phyloP scores from a whole-genome alignment of 2,113 vertebrate genomes.

The Notothenia rossii region DNA sequence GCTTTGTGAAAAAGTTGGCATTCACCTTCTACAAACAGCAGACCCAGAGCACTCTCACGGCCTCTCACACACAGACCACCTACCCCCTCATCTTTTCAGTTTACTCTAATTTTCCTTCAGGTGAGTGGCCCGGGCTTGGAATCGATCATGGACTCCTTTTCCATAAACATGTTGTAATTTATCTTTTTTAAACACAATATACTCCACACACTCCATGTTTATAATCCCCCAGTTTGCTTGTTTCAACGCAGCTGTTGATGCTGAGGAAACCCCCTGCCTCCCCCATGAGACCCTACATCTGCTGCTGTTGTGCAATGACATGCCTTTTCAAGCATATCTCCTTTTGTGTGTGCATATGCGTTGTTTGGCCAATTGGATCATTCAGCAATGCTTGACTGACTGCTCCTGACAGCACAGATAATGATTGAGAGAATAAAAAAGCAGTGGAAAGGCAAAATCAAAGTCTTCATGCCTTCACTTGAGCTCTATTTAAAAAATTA shows the following conservation, averaged over 20 bases:
- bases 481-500: background rate
- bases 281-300: conserved; percentile 8
- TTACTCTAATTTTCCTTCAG: no score
- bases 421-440: background rate
- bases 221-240: background rate
- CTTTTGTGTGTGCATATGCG: conserved; percentile 3
- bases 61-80: no score
- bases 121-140: no score
- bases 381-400: background rate
- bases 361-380: conserved; percentile 4
- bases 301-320: background rate
- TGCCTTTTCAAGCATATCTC: background rate
- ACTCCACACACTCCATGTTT: no score
- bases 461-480: background rate
- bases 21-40: no score
- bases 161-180: no score
- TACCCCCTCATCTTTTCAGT: no score
- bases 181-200: no score
- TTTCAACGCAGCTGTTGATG: background rate
- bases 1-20: no score
- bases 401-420: background rate
- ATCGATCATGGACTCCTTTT: no score
- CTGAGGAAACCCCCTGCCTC: conserved; percentile 43
- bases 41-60: no score
- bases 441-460: background rate